Evolutionary conservation across 2,797 vertebrate species (phyloP), one percentile per base, ranked within the genome.

Genomic region (Enteromius fasciolatus): DNA sequence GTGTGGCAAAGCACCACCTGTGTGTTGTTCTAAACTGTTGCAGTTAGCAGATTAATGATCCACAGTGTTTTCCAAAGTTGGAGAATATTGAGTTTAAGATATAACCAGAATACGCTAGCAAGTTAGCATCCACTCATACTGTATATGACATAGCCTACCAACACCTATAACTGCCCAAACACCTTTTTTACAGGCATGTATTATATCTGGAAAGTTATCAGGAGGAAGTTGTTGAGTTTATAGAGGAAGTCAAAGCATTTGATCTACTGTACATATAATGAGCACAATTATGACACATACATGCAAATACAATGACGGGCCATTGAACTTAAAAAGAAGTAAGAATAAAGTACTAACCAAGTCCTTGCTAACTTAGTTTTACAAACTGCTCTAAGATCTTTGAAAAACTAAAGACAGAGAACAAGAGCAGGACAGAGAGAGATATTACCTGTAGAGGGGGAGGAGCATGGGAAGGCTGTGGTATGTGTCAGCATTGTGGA

Each of bases 361-460:
- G 11, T 20, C 25, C 59, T 28, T 28, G 12, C 9, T 76, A 23
- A 15, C 44, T 3, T 61, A 36, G 7, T 67, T 78, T 67, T 15
- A 67, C 46, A 52, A 67, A 67, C 12, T 0, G 1, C 9, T 39
- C 5, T 79, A 59, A 54, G 66, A 44, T 20, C 15, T 33, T 61
- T 31, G 25, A 39, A 36, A 61, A 20, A 41, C 36, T 3, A 52
- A 54, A 52, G 57, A n/a, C 50, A 76, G 64, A 85, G 61, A 81
- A 39, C 36, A 31, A 77, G 31, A 20, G 72, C 31, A 73, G 74
- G 31, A 61, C 67, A 52, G 46, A 70, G 50, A 59, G 41, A 44
- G 59, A 61, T 82, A 3, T 75, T 82, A 88, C 87, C 87, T 88
- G 87, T 86, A 25, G 11, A 76, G 57, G 81, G 84, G 87, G 87